Base-by-base conservation (phyloP, 1,140 invertebrate genomes). In the Physella acuta region DNA sequence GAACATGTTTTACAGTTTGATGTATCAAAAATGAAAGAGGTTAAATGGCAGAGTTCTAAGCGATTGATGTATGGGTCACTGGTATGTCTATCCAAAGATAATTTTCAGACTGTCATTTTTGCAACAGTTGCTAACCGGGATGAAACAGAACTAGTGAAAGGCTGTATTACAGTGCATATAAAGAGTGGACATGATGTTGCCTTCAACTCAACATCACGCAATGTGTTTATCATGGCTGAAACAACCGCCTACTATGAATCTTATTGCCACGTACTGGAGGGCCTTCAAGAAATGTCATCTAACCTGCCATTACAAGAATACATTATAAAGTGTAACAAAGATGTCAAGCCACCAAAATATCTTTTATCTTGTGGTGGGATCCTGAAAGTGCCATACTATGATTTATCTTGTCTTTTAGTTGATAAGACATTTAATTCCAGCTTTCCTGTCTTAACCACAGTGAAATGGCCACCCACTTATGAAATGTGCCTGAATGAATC, bases 51-150 rank as follows among this genome's bases (percentile, higher is more conserved):
- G 63, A 60, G 66, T 36, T 85, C 86, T 5, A 88, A 89, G 77
- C 84, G 89, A 61, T 87, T 93, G 37, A 87, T 93, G 76, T 89
- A 84, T 81, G 92, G 92, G 0, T 89, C 91, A 0, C 81, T 94
- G 26, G 74, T 94, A 0, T 88, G 90, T 71, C 87, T 94, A 26
- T 90, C 90, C 0, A 84, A 75, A 17, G 88, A 91, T 77, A 86
- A 90, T 62, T 93, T 92, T 79, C 80, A 87, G 36, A 88, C 87
- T 36, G 82, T 92, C 37, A 81, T 91, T 53, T 88, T 92, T 71
- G 91, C 88, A 20, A 90, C 88, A 1, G 89, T 93, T 34, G 76
- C 85, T 3, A 86, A 90, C 37, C 82, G 90, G 61, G 85, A 91
- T 53, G 36, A 83, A n/a, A 64, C 75, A 31, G 70, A 75, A 26